A percentile compares a stretch with the other conserved stretches of the same genome.
These are phyloP conservation scores for Phytoseiulus persimilis DNA, from an alignment of 2,888 invertebrate species.

Conservation along the genomic window DNA sequence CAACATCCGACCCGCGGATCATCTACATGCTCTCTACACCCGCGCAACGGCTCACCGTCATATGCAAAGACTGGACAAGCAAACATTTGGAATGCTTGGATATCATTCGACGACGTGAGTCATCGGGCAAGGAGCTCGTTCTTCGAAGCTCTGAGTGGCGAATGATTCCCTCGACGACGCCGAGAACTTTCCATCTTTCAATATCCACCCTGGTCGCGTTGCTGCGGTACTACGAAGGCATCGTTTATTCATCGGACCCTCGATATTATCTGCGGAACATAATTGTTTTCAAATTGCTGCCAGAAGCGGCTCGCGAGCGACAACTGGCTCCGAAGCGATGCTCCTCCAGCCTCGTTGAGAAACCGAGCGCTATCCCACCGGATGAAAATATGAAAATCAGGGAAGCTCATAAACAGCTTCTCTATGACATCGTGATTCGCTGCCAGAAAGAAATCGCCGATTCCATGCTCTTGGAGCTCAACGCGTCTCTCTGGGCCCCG, in stretches of 20 bases:
- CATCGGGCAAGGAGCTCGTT: background rate
- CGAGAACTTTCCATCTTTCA: background rate
- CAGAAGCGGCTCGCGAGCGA: background rate
- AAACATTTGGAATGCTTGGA: background rate
- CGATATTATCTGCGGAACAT: background rate
- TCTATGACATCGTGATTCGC: background rate
- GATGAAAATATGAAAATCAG: background rate
- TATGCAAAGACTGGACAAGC: background rate
- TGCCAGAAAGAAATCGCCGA: slow-evolving; percentile 23
- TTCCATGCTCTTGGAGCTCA: background rate
- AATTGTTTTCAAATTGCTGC: background rate
- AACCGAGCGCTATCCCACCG: background rate
- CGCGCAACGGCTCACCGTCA: background rate
- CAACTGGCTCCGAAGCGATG: background rate
- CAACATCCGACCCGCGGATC: background rate
- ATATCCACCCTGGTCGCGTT: background rate
- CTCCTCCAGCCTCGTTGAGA: background rate
- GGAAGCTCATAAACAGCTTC: background rate
- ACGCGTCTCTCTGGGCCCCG: background rate
- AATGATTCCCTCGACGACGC: background rate
- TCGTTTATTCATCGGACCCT: background rate
- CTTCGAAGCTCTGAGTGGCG: background rate
- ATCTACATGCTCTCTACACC: background rate
- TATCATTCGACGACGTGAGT: slow-evolving; percentile 6
- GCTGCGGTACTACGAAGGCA: slow-evolving; percentile 8